phyloP scores from a whole-genome alignment of 2,113 vertebrate species.

The Ptychochromis oligacanthus region DNA sequence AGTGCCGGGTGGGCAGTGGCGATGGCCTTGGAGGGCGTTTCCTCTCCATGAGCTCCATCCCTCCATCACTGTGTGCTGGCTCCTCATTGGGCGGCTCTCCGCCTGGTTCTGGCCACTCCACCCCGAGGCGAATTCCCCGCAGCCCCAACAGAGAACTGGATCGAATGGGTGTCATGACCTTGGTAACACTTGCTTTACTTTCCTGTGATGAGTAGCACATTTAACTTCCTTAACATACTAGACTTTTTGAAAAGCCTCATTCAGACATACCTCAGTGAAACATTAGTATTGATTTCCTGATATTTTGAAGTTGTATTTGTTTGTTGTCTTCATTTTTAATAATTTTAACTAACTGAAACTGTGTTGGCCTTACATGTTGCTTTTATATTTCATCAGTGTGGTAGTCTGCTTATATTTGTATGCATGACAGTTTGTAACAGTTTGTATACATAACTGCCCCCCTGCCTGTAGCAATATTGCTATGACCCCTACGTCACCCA shows the following conservation, averaged over 20 bases:
- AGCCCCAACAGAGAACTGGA: slow-evolving; percentile 93
- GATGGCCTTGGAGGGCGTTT: slow-evolving; percentile 86
- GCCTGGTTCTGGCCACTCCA: slow-evolving; percentile 90
- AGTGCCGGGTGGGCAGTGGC: slow-evolving; percentile 90
- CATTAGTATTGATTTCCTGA: background rate
- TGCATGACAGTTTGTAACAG: slow-evolving; percentile 29
- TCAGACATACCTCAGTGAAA: rapidly evolving
- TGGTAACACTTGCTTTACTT: slow-evolving; percentile 80
- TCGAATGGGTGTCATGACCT: slow-evolving; percentile 93
- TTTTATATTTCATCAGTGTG: background rate
- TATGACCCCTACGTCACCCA: slow-evolving; percentile 74
- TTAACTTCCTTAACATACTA: background rate
- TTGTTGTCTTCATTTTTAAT: background rate
- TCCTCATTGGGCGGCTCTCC: slow-evolving; percentile 86
- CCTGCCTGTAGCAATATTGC: slow-evolving; percentile 68
- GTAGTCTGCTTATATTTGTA: slow-evolving; percentile 12
- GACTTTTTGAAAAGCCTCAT: background rate
- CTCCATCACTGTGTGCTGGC: slow-evolving; percentile 76
- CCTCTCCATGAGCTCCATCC: slow-evolving; percentile 87
- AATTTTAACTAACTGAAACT: background rate
- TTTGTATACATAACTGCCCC: slow-evolving; percentile 47
- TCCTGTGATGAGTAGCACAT: background rate
- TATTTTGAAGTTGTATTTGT: background rate
- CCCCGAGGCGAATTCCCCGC: slow-evolving; percentile 86
- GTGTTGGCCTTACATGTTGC: background rate